Percentiles rank a stretch among this genome's conserved stretches.
Evolutionary conservation across 37 sponge, comb jelly and placozoan genomes (phyloP).

Genomic region (Petrosia ficiformis): DNA sequence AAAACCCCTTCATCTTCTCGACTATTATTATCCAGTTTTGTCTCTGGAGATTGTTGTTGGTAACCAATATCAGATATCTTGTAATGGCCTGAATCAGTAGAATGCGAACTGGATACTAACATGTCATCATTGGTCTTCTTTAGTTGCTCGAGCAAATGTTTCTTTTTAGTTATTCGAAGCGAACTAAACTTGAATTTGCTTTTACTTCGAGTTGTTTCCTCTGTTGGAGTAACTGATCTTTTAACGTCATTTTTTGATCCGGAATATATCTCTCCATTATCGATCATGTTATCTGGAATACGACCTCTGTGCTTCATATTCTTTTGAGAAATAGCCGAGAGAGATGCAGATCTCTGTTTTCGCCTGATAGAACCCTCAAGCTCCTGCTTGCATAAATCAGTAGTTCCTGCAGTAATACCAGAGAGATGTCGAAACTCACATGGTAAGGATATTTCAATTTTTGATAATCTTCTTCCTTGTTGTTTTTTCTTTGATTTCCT

Average conservation of each 20-base stretch:
- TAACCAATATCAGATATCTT: too few relatives aligned
- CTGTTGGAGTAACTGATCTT: background rate
- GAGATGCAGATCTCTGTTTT: background rate
- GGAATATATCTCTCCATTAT: background rate
- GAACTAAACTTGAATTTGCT: background rate
- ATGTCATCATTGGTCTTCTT: too few relatives aligned
- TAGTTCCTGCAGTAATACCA: background rate
- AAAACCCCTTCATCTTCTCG: too few relatives aligned
- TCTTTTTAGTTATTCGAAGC: conserved; percentile 4
- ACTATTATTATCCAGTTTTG: too few relatives aligned
- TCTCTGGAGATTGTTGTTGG: too few relatives aligned
- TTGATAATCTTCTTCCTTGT: conserved; percentile 18
- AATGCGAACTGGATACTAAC: too few relatives aligned
- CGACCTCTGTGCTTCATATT: background rate
- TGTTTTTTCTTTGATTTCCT: background rate
- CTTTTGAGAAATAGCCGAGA: background rate
- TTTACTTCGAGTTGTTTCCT: background rate
- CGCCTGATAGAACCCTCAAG: background rate
- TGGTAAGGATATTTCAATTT: conserved; percentile 72
- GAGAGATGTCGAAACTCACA: conserved; percentile 78
- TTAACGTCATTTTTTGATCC: background rate
- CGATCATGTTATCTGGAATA: background rate
- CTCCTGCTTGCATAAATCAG: background rate
- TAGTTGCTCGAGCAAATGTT: too few relatives aligned
- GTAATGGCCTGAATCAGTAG: too few relatives aligned